Conservation (phyloP, 2,113 vertebrate genomes). For the Alligator mississippiensis region DNA sequence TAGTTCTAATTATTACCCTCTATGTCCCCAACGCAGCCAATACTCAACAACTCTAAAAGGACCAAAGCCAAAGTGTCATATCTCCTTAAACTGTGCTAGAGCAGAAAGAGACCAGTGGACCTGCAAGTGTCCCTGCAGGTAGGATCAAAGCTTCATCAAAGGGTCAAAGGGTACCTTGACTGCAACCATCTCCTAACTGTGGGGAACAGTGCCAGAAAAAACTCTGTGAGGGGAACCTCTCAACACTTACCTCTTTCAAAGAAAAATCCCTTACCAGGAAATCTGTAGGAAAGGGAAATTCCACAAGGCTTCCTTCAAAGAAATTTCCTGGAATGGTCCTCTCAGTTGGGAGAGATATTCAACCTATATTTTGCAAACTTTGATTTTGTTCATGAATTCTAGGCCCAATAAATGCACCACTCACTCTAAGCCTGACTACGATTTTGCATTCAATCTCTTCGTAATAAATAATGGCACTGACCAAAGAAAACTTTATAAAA, state of each 20-base stretch:
- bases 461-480: not conserved
- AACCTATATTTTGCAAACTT: not conserved
- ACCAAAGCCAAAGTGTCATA: not conserved
- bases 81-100: accelerated
- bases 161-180: not conserved
- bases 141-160: not conserved
- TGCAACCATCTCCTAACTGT: not conserved
- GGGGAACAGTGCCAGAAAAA: not conserved
- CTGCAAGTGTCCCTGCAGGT: not conserved
- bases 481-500: conserved; percentile 40
- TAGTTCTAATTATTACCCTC: not conserved
- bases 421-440: not conserved
- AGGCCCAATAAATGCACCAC: not conserved
- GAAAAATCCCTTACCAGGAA: not conserved
- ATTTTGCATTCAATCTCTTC: not conserved
- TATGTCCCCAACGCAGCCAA: not conserved
- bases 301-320: accelerated
- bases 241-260: not conserved
- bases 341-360: accelerated
- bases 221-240: not conserved
- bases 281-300: not conserved
- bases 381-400: not conserved
- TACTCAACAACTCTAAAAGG: not conserved
- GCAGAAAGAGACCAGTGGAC: not conserved
- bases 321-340: accelerated